Evolutionary conservation across 2,797 vertebrate species (phyloP).

Genomic region (Heteromormyrus szaboi): DNA sequence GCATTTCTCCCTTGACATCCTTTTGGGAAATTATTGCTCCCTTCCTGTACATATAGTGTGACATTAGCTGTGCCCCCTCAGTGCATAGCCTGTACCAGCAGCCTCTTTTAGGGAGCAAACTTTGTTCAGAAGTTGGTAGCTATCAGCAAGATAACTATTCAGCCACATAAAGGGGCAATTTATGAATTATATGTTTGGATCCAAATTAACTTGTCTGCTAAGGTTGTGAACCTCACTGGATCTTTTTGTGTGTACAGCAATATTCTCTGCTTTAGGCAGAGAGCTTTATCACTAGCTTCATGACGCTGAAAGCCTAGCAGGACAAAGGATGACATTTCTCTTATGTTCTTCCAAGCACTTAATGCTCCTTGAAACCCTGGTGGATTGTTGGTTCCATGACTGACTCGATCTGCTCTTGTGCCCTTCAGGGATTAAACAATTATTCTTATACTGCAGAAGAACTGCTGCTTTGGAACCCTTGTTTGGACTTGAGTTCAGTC

Average conservation of each 20-base stretch:
- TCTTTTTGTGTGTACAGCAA: neutral
- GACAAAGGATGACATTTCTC: neutral
- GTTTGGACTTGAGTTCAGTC: neutral
- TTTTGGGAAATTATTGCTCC: neutral
- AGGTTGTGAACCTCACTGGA: neutral
- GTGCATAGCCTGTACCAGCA: neutral
- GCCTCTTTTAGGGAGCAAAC: neutral
- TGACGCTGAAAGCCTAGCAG: neutral
- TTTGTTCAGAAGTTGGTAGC: neutral
- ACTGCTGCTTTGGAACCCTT: neutral
- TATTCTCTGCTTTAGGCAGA: neutral
- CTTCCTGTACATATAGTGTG: neutral
- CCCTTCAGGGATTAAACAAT: neutral
- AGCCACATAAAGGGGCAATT: neutral
- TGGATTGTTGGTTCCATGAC: neutral
- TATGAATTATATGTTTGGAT: neutral
- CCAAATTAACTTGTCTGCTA: neutral
- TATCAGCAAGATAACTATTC: neutral
- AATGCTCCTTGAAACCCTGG: neutral
- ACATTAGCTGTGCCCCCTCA: neutral
- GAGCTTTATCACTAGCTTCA: neutral
- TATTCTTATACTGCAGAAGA: neutral
- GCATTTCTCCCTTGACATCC: neutral
- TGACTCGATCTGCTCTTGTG: neutral
- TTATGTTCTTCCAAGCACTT: constrained; percentile 10